Evolutionary conservation across 2,113 vertebrate species (phyloP), one percentile per base, ranked within the genome.

Genomic region (Hiodon alosoides): DNA sequence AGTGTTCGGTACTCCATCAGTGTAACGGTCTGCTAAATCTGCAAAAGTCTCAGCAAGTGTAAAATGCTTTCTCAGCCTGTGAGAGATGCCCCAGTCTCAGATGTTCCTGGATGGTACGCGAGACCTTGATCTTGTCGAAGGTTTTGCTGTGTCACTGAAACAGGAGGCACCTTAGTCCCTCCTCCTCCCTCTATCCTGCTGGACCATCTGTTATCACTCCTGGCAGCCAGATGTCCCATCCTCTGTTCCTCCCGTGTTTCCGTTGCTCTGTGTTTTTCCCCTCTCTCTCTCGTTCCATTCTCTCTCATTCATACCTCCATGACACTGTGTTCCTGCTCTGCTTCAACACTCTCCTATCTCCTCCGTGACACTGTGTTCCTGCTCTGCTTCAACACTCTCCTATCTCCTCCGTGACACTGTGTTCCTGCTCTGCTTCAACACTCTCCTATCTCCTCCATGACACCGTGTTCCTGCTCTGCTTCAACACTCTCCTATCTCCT

Each of bases 201-300:
- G 58, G 68, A 54, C 75, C 75, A 76, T 76, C 75, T 76, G 75
- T 71, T 53, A 52, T 76, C 69, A 71, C 75, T 76, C 71, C 75
- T 76, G 75, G 55, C 59, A 71, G 51, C 75, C 75, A 71, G 75
- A 70, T 76, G 75, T 76, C 75, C 75, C 52, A 64, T 70, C 68
- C 69, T 48, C 50, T 66, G 60, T 31, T 62, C 59, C 8, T 50
- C 60, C 57, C 7, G 8, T 31, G 58, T 59, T 71, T 50, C 31
- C 31, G 31, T 31, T 31, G 31, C 31, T 31, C 31, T 31, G 31
- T 31, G 31, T 31, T 31, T 31, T 31, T 31, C 31, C 31, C 31
- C 31, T n/a, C 57, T 14, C 57, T 11, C 53, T 58, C 47, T 59
- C 46, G 7, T 8, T 50, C 7, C 57, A 47, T 55, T 69, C 57